These are phyloP conservation scores for Etheostoma nigrum DNA, from an alignment of 2,797 vertebrate species.

Conservation along the genomic window DNA sequence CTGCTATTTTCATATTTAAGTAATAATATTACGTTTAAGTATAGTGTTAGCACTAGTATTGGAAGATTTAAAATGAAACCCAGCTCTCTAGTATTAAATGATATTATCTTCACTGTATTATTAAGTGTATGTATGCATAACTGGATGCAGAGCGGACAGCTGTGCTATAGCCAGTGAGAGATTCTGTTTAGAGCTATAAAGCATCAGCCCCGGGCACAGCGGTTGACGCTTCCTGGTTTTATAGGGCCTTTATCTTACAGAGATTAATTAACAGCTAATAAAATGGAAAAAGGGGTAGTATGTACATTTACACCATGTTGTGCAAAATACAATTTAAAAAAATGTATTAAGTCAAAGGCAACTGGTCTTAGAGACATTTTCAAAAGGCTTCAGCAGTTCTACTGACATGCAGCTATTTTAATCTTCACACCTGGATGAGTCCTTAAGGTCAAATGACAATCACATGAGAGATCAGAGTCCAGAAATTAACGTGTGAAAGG, in stretches of 20 bases:
- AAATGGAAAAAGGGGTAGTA: neutral
- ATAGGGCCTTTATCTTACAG: constrained; percentile 1
- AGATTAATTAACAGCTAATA: constrained; percentile 35
- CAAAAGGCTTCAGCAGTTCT: neutral
- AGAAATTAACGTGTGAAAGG: neutral
- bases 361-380: constrained; percentile 13
- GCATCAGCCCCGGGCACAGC: constrained; percentile 15
- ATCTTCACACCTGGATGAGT: constrained; percentile 19
- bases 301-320: neutral
- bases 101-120: neutral
- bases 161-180: neutral
- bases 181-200: constrained; percentile 8
- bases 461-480: neutral
- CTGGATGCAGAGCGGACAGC: too few relatives aligned
- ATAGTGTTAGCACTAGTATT: neutral
- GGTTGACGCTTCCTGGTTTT: neutral
- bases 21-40: neutral
- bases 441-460: neutral
- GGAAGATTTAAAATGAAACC: neutral
- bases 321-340: neutral
- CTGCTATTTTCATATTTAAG: neutral
- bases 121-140: too few relatives aligned
- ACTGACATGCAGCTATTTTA: constrained; percentile 3
- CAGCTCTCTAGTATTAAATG: neutral
- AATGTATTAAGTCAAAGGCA: neutral